Conservation (phyloP, 2,113 vertebrate species). For the Alosa alosa region DNA sequence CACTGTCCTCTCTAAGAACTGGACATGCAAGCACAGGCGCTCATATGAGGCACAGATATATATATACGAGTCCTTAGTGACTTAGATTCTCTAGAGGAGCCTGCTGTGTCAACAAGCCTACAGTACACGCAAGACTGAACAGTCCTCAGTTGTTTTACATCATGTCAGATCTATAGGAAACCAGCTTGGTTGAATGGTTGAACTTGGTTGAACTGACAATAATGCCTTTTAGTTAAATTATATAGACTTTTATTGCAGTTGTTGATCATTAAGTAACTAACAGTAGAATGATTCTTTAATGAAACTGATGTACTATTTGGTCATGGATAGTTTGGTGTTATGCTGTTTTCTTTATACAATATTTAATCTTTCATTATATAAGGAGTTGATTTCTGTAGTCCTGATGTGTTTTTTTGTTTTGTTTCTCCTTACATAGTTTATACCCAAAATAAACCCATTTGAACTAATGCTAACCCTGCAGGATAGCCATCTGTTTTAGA, state of each 20-base stretch:
- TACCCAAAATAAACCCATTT: not conserved
- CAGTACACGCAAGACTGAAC: not conserved
- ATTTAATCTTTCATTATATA: not conserved
- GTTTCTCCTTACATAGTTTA: not conserved
- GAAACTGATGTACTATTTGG: not conserved
- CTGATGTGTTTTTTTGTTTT: not conserved
- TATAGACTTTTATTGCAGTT: not conserved
- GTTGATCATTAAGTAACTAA: not conserved
- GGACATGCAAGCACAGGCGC: not conserved
- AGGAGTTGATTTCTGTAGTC: not conserved
- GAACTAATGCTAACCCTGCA: not conserved
- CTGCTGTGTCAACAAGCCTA: not conserved
- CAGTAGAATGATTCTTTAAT: not conserved
- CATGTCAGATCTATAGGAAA: not conserved
- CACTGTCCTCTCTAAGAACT: not conserved
- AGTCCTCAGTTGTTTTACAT: not conserved
- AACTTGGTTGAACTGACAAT: not conserved
- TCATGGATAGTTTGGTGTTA: not conserved
- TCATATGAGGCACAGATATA: not conserved
- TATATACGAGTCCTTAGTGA: not conserved
- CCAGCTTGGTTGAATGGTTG: not conserved
- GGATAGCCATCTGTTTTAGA: conserved; percentile 14
- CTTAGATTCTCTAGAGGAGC: not conserved
- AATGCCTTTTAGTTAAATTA: not conserved
- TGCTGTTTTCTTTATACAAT: not conserved